Percentiles rank a stretch among this genome's conserved stretches.
Conservation (phyloP, 2,797 vertebrate genomes). For the Spinibarbus caldwelli region DNA sequence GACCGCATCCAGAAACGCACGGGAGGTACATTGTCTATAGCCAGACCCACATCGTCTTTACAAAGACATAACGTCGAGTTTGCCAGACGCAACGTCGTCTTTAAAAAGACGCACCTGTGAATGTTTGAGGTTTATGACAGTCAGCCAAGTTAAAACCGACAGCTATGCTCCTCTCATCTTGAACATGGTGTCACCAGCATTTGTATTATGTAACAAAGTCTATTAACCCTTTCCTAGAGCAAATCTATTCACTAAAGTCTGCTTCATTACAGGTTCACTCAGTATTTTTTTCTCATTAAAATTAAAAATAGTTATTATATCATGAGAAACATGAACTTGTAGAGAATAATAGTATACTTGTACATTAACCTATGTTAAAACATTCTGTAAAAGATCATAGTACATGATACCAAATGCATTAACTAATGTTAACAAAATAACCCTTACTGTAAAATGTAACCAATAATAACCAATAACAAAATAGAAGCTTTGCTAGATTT, state of each 20-base stretch:
- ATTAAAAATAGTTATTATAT: too few relatives aligned
- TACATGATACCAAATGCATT: neutral
- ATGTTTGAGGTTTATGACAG: neutral
- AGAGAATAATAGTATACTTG: neutral
- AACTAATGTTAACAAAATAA: neutral
- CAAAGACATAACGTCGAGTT: too few relatives aligned
- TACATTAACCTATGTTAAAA: neutral
- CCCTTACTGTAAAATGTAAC: neutral
- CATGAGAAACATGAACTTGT: too few relatives aligned
- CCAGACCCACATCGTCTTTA: too few relatives aligned
- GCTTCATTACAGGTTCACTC: slow-evolving; percentile 5
- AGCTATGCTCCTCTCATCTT: slow-evolving; percentile 6
- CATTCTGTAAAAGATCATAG: neutral
- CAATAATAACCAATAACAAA: neutral
- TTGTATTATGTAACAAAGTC: neutral
- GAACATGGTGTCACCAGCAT: neutral
- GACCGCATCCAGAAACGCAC: too few relatives aligned
- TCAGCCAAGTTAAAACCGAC: slow-evolving; percentile 11
- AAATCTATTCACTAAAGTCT: neutral
- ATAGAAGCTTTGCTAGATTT: neutral
- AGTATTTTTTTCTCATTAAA: neutral
- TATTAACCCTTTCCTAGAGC: neutral
- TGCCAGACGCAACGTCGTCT: too few relatives aligned
- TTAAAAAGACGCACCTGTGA: too few relatives aligned
- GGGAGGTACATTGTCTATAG: too few relatives aligned